Evolutionary conservation across 2,888 invertebrate genomes (phyloP).

Genomic region (Drosophila paracracens): DNA sequence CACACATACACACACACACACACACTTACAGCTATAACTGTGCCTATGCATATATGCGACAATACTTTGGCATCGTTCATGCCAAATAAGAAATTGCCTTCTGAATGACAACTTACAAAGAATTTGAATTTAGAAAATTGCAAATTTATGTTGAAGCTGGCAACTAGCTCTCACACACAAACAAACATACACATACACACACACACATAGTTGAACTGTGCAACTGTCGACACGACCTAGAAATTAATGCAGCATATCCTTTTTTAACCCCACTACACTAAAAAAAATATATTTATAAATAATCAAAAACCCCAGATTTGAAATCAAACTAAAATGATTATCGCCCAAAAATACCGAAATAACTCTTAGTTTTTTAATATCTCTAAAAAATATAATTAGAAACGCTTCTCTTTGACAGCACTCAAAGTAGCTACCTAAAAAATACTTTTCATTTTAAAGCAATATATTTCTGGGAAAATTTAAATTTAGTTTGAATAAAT

Average conservation of each 20-base stretch:
- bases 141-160: conserved; percentile 76
- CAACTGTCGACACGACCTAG: conserved; percentile 44
- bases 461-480: neutral
- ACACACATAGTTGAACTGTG: neutral
- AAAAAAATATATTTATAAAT: neutral
- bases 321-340: neutral
- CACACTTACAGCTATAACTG: conserved; percentile 24
- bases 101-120: conserved; percentile 81
- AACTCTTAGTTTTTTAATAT: neutral
- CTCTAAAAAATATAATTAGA: neutral
- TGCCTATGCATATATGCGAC: conserved; percentile 68
- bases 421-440: neutral
- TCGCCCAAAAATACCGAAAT: neutral
- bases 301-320: neutral
- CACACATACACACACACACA: neutral
- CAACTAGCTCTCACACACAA: conserved; percentile 14
- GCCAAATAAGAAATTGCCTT: conserved; percentile 74
- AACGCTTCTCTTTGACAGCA: neutral
- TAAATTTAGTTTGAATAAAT: neutral
- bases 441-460: neutral
- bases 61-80: conserved; percentile 65
- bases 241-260: conserved; percentile 33
- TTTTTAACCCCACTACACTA: neutral
- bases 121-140: conserved; percentile 80
- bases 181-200: conserved; percentile 14